Evolutionary conservation across 2,888 invertebrate genomes (phyloP).

Genomic region (Elegia similella): DNA sequence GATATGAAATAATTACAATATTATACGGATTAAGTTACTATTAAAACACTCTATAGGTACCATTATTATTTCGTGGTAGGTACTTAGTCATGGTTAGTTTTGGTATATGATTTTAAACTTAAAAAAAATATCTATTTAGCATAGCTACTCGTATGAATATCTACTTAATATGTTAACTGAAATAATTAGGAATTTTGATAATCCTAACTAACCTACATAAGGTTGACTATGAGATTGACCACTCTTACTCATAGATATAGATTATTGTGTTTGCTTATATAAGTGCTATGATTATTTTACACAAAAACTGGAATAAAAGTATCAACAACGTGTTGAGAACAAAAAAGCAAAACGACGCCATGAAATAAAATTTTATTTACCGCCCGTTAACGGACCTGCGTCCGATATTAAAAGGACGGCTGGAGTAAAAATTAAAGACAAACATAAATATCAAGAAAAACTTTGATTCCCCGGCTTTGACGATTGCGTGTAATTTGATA

Average conservation of each 20-base stretch:
- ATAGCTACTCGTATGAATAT: no score
- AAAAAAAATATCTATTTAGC: no score
- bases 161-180: no score
- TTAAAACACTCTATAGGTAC: background rate
- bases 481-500: constrained; percentile 74
- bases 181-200: no score
- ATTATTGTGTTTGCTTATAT: no score
- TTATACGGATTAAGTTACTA: background rate
- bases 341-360: constrained; percentile 62
- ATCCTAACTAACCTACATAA: no score
- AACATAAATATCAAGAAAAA: constrained; percentile 73
- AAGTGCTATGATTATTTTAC: background rate
- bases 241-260: no score
- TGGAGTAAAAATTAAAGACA: constrained; percentile 79
- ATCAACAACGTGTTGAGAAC: constrained; percentile 69
- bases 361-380: constrained; percentile 79
- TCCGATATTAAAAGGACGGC: constrained; percentile 76
- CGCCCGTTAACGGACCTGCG: constrained; percentile 75
- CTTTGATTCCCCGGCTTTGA: constrained; percentile 67
- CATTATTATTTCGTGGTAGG: no score
- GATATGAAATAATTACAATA: background rate
- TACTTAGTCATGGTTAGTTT: no score
- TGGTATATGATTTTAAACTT: no score
- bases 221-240: no score
- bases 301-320: constrained; percentile 65